Evolutionary conservation across 2,888 invertebrate species (phyloP).

Genomic region (Furcula furcula): DNA sequence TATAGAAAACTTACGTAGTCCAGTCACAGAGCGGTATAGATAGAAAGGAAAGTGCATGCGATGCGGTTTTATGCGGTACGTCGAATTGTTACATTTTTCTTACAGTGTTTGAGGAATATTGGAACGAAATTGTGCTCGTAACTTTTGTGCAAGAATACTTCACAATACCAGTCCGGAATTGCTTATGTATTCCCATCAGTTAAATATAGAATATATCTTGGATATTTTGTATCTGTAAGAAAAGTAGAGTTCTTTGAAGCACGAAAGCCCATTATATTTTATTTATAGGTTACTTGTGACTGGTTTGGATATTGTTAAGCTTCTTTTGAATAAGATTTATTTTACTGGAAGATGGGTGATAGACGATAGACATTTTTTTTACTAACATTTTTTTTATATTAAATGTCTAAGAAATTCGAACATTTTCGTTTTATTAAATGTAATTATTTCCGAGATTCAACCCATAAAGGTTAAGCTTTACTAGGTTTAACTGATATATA

Average conservation of each 20-base stretch:
- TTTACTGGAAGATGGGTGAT: too few species aligned
- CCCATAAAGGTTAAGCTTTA: too few species aligned
- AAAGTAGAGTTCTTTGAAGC: conserved; percentile 8
- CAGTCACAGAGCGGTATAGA: conserved; percentile 34
- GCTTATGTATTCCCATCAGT: conserved; percentile 40
- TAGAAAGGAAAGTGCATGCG: conserved; percentile 54
- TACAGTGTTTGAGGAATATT: conserved; percentile 51
- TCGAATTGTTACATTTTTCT: conserved; percentile 50
- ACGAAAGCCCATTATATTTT: conserved; percentile 9
- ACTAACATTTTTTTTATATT: too few species aligned
- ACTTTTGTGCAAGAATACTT: conserved; percentile 36
- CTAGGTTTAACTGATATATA: too few species aligned
- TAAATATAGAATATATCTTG: conserved; percentile 34
- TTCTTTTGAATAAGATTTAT: too few species aligned
- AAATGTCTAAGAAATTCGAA: too few species aligned
- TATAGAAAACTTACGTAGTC: conserved; percentile 37
- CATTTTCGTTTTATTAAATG: too few species aligned
- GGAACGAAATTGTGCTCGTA: conserved; percentile 42
- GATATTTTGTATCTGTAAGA: conserved; percentile 19
- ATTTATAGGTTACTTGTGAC: conserved; percentile 1
- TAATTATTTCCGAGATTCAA: too few species aligned
- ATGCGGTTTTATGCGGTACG: conserved; percentile 52
- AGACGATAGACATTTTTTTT: too few species aligned
- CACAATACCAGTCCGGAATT: conserved; percentile 27
- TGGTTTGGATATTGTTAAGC: neutral